Evolutionary conservation across 2,888 invertebrate species (phyloP).

Genomic region (Linyphia triangularis): DNA sequence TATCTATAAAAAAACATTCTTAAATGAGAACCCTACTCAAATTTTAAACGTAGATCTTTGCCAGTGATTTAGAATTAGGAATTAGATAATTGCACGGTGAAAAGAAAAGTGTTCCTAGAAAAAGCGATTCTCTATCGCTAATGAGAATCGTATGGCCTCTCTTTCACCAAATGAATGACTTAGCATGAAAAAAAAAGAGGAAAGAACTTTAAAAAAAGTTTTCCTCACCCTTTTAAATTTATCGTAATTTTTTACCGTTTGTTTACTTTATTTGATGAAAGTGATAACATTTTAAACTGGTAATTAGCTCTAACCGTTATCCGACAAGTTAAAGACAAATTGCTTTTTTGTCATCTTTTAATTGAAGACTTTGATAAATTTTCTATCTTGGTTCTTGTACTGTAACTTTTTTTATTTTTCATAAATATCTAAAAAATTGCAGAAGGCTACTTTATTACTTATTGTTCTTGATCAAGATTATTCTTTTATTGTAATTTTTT

Average conservation of each 20-base stretch:
- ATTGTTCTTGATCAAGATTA: no score
- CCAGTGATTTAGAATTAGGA: slow-evolving; percentile 11
- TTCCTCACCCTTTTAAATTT: neutral
- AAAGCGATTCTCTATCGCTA: slow-evolving; percentile 21
- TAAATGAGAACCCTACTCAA: no score
- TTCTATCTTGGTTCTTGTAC: no score
- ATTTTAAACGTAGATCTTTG: no score
- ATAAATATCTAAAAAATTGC: no score
- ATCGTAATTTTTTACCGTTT: slow-evolving; percentile 6
- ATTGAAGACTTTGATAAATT: neutral
- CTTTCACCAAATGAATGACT: neutral
- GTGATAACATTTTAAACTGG: slow-evolving; percentile 40
- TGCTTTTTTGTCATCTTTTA: slow-evolving; percentile 19
- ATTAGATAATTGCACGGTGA: slow-evolving; percentile 5
- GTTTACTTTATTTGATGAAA: slow-evolving; percentile 13
- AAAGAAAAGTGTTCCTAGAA: neutral
- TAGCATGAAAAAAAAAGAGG: neutral
- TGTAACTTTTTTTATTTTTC: no score
- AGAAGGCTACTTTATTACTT: no score
- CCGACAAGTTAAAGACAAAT: slow-evolving; percentile 26
- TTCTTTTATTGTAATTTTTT: no score
- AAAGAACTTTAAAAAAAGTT: slow-evolving; percentile 5
- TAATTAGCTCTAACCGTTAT: slow-evolving; percentile 41
- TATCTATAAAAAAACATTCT: no score
- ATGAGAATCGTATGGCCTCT: slow-evolving; percentile 40